A percentile compares a stretch with the other conserved stretches of the same genome.
Evolutionary conservation across 2,797 vertebrate species (phyloP).

Genomic region (Diplodus puntazzo): DNA sequence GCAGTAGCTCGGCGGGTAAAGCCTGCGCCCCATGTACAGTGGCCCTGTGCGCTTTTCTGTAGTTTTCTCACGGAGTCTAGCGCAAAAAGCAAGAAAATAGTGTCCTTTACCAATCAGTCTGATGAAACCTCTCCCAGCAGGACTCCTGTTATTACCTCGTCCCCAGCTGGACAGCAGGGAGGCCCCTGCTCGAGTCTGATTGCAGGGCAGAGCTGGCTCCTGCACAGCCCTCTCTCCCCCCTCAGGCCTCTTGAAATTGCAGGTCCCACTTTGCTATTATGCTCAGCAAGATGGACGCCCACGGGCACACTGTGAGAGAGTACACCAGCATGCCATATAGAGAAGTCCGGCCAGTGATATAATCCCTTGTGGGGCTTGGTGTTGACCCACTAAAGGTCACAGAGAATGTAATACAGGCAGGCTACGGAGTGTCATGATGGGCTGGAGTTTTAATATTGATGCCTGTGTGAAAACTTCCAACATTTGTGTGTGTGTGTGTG

Average conservation of each 20-base stretch:
- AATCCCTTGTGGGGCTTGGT: slow-evolving; percentile 45
- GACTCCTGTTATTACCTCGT: slow-evolving; percentile 13
- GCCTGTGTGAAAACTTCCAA: slow-evolving; percentile 36
- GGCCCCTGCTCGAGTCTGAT: slow-evolving; percentile 14
- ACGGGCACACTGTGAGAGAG: slow-evolving; percentile 33
- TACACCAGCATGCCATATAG: slow-evolving; percentile 38
- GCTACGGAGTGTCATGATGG: slow-evolving; percentile 36
- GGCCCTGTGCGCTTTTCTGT: not conserved
- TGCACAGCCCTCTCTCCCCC: not conserved
- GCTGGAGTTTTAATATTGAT: slow-evolving; percentile 45
- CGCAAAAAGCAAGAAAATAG: not conserved
- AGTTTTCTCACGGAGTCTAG: not conserved
- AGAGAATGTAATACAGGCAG: slow-evolving; percentile 36
- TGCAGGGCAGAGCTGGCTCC: slow-evolving; percentile 21
- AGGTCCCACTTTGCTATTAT: slow-evolving; percentile 50
- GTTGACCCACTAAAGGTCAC: slow-evolving; percentile 63
- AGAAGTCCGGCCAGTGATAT: slow-evolving; percentile 40
- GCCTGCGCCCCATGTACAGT: too few relatives aligned
- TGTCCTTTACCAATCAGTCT: slow-evolving; percentile 14
- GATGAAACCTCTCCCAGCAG: slow-evolving; percentile 25
- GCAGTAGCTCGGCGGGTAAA: too few relatives aligned
- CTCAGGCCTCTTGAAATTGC: slow-evolving; percentile 55
- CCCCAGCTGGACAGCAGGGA: slow-evolving; percentile 36
- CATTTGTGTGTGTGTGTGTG: not conserved
- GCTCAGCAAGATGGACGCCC: slow-evolving; percentile 47